Evolutionary conservation across 1,140 invertebrate species (phyloP).

Genomic region (Tetramorium simillimum): DNA sequence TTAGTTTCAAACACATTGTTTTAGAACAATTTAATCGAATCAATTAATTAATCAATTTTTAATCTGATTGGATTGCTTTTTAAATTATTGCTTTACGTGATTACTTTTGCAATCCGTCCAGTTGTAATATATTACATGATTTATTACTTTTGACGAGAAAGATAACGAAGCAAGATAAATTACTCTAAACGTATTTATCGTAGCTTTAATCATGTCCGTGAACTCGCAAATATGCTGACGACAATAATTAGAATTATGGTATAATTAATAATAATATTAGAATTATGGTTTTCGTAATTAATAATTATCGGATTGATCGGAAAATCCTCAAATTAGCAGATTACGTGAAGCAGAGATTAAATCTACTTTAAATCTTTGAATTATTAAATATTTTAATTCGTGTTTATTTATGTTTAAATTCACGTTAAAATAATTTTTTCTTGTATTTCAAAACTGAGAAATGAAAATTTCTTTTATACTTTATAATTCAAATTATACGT

Average conservation of each 20-base stretch:
- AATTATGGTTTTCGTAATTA: neutral
- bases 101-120: neutral
- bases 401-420: neutral
- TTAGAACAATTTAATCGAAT: neutral
- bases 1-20: neutral
- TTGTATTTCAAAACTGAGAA: neutral
- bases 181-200: neutral
- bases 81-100: neutral
- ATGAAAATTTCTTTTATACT: neutral
- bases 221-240: neutral
- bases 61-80: neutral
- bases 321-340: neutral
- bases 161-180: neutral
- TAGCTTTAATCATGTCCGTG: neutral
- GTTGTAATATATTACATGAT: neutral
- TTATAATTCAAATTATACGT: neutral
- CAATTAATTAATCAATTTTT: too few relatives aligned
- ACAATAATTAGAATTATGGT: neutral
- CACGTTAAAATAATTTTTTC: neutral
- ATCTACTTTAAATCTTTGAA: neutral
- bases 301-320: neutral
- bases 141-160: neutral
- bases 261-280: slow-evolving; percentile 9
- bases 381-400: slow-evolving; percentile 8
- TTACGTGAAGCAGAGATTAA: neutral